A percentile compares a stretch with the other conserved stretches of the same genome.
Evolutionary conservation across 2,888 invertebrate genomes (phyloP).

Genomic region (Branchellion lobata): DNA sequence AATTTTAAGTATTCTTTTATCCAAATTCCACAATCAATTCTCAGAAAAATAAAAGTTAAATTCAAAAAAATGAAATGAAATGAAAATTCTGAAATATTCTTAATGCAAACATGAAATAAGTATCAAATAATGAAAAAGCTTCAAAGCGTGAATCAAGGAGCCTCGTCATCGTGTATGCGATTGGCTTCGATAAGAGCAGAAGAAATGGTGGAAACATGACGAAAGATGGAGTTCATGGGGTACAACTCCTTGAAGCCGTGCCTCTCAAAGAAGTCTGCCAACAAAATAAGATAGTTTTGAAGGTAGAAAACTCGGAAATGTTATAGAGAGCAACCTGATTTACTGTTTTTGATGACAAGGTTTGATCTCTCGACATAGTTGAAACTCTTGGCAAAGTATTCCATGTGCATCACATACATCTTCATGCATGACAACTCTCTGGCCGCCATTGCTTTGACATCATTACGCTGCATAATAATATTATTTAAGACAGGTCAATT

Average conservation of each 20-base stretch:
- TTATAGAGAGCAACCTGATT: constrained; percentile 38
- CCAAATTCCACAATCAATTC: background rate
- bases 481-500: too few relatives aligned
- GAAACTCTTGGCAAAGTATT: constrained; percentile 24
- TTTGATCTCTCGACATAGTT: constrained; percentile 25
- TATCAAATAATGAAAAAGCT: too few relatives aligned
- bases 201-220: constrained; percentile 5
- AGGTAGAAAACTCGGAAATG: background rate
- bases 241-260: background rate
- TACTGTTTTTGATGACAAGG: constrained; percentile 16
- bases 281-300: background rate
- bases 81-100: too few relatives aligned
- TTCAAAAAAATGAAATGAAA: too few relatives aligned
- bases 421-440: constrained; percentile 13
- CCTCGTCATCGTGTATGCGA: constrained; percentile 12
- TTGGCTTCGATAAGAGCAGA: constrained; percentile 5
- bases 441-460: background rate
- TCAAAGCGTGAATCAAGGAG: background rate
- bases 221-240: constrained; percentile 5
- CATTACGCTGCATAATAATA: background rate
- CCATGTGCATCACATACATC: constrained; percentile 32
- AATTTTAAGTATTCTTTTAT: background rate
- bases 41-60: background rate
- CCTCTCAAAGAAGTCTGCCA: background rate
- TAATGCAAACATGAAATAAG: too few relatives aligned